These are phyloP conservation scores for Aradus depressus DNA, from an alignment of 2,888 invertebrate genomes.

Conservation along the genomic window DNA sequence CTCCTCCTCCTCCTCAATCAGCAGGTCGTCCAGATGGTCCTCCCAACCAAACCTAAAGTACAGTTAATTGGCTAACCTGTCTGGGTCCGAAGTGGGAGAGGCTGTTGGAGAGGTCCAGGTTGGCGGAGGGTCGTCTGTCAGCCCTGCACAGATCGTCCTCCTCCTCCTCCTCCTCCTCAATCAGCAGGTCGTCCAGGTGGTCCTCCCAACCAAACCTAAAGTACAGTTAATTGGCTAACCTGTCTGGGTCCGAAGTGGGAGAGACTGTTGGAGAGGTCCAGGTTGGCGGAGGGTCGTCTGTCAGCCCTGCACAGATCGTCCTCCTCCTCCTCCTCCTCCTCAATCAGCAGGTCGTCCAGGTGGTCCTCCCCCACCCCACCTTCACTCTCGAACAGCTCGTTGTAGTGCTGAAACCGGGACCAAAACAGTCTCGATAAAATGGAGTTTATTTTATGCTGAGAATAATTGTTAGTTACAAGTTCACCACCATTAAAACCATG, in stretches of 20 bases:
- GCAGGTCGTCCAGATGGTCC: constrained; percentile 67
- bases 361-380: constrained; percentile 63
- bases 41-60: no score
- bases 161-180: constrained; percentile 56
- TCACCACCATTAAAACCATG: no score
- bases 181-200: constrained; percentile 64
- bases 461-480: no score
- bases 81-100: constrained; percentile 79
- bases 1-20: constrained; percentile 63
- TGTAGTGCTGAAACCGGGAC: constrained; percentile 73
- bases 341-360: constrained; percentile 64
- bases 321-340: constrained; percentile 53
- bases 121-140: constrained; percentile 54
- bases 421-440: no score
- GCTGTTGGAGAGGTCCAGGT: constrained; percentile 53
- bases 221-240: no score
- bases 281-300: constrained; percentile 52
- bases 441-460: no score
- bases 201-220: no score
- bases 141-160: constrained; percentile 42
- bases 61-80: no score
- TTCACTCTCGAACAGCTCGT: constrained; percentile 76
- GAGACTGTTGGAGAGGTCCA: constrained; percentile 55
- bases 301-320: constrained; percentile 43
- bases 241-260: constrained; percentile 82